A percentile compares a stretch with the other conserved stretches of the same genome.
These are phyloP conservation scores for Cepaea hortensis DNA, from an alignment of 2,888 invertebrate genomes.

Conservation along the genomic window DNA sequence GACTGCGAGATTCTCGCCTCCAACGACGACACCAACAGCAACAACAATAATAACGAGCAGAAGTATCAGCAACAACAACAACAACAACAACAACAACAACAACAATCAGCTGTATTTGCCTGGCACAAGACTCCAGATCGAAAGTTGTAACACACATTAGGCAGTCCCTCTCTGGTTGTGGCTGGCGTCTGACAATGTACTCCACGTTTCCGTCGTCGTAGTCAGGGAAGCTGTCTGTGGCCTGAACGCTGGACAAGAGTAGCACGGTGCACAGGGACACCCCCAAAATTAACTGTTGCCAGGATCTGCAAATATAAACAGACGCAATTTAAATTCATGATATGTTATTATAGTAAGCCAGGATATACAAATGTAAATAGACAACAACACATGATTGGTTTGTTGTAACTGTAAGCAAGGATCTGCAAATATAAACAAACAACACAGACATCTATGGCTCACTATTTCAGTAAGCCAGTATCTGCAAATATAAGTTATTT, in stretches of 20 bases:
- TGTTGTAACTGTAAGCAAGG: no score
- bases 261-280: constrained; percentile 8
- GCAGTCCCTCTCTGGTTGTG: background rate
- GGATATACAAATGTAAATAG: no score
- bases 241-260: background rate
- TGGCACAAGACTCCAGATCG: background rate
- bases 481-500: no score
- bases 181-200: background rate
- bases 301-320: background rate
- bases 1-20: no score
- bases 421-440: no score
- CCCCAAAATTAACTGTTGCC: constrained; percentile 11
- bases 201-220: background rate
- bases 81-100: background rate
- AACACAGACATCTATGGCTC: no score
- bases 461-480: no score
- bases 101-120: background rate
- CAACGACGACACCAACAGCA: no score
- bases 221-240: background rate
- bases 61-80: no score
- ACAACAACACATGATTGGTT: no score
- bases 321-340: background rate
- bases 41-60: no score
- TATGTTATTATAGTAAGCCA: background rate
- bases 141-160: background rate